phyloP scores from a whole-genome alignment of 2,113 vertebrate species.

The Gallinago media region DNA sequence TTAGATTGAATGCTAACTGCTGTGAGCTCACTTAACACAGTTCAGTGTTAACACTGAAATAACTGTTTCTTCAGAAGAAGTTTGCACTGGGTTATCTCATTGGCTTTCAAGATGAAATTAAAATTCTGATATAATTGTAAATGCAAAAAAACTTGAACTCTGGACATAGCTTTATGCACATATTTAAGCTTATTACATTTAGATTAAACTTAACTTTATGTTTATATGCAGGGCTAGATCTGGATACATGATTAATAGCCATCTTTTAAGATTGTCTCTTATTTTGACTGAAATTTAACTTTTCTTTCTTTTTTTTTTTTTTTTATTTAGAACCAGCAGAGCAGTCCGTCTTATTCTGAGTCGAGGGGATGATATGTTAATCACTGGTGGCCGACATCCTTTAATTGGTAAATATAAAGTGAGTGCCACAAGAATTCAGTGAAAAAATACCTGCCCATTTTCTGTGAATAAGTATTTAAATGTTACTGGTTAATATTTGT shows the following conservation, averaged over 20 bases:
- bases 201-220: not conserved
- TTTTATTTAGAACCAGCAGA: slow-evolving; percentile 77
- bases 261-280: not conserved
- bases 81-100: not conserved
- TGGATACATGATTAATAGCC: not conserved
- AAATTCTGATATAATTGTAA: not conserved
- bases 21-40: not conserved
- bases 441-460: not conserved
- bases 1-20: not conserved
- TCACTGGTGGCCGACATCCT: slow-evolving; percentile 87
- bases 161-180: not conserved
- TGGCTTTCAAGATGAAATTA: not conserved
- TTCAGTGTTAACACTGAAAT: not conserved
- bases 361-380: slow-evolving; percentile 89
- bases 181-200: not conserved
- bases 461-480: not conserved
- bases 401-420: slow-evolving; percentile 90
- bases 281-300: not conserved
- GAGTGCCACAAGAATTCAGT: slow-evolving; percentile 16
- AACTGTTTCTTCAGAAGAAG: not conserved
- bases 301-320: not conserved
- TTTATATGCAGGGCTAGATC: not conserved
- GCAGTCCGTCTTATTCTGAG: slow-evolving; percentile 86
- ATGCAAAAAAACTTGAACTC: not conserved
- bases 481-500: not conserved